These are phyloP conservation scores for Geotrupes spiniger DNA, from an alignment of 2,888 invertebrate species.

Conservation along the genomic window DNA sequence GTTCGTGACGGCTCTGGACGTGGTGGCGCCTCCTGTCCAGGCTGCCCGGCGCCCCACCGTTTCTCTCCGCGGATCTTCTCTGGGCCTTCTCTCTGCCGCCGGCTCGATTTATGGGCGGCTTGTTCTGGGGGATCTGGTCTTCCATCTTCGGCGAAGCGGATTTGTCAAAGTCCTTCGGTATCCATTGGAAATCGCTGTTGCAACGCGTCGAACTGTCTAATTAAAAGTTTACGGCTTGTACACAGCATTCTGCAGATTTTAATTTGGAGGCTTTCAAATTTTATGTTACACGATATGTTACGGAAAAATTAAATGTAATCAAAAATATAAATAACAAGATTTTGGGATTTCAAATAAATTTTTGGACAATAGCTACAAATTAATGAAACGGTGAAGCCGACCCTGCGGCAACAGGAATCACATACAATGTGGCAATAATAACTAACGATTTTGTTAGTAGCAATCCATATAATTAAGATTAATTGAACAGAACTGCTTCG, in stretches of 20 bases:
- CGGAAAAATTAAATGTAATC: no score
- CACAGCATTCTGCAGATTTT: background rate
- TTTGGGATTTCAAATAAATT: no score
- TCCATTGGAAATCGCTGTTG: conserved; percentile 69
- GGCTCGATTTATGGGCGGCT: conserved; percentile 41
- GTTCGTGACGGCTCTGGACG: conserved; percentile 56
- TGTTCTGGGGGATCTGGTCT: conserved; percentile 37
- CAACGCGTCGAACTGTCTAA: conserved; percentile 61
- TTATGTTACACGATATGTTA: no score
- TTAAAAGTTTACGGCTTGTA: conserved; percentile 8
- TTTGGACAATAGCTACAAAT: no score
- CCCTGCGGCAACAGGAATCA: no score
- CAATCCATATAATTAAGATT: no score
- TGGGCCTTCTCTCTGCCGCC: conserved; percentile 34
- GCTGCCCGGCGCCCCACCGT: conserved; percentile 54
- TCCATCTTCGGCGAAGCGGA: conserved; percentile 39
- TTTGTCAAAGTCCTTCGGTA: conserved; percentile 48
- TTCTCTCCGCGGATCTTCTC: conserved; percentile 34
- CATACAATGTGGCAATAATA: no score
- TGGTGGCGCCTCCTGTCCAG: conserved; percentile 56
- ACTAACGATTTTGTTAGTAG: no score
- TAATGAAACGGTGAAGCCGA: no score
- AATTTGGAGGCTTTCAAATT: background rate
- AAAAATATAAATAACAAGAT: no score
- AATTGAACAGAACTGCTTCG: no score